Percentiles rank a stretch among this genome's conserved stretches.
phyloP scores from a whole-genome alignment of 2,888 invertebrate species.

The Cremastobaeus sp. region DNA sequence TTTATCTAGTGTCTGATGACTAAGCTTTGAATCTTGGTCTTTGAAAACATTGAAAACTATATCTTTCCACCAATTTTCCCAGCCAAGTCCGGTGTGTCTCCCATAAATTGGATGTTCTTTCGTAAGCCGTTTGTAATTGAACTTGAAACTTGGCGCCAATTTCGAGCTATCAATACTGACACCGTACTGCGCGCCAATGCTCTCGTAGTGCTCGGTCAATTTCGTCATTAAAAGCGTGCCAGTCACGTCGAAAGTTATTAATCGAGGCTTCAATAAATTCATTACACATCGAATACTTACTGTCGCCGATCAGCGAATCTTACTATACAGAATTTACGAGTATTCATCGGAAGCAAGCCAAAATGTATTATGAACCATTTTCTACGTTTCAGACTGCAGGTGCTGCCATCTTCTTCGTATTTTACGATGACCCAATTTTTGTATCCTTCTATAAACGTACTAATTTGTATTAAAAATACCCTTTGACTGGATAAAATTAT shows the following conservation, averaged over 20 bases:
- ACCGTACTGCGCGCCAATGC: conserved; percentile 85
- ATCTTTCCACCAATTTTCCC: conserved; percentile 90
- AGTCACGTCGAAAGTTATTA: conserved; percentile 93
- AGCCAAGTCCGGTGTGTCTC: conserved; percentile 82
- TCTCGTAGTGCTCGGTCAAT: conserved; percentile 82
- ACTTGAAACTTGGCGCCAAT: conserved; percentile 82
- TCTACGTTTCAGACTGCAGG: conserved; percentile 4
- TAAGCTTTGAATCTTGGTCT: conserved; percentile 77
- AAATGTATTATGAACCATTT: conserved; percentile 20
- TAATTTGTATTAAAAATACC: too few species aligned
- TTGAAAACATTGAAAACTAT: conserved; percentile 84
- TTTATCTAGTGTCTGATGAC: conserved; percentile 69
- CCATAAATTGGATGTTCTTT: conserved; percentile 90
- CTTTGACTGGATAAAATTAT: too few species aligned
- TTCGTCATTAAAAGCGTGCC: conserved; percentile 84
- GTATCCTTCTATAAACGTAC: too few species aligned
- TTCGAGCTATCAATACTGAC: conserved; percentile 80
- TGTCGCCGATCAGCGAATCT: not conserved
- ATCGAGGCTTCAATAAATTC: conserved; percentile 80
- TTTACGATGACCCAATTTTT: too few species aligned
- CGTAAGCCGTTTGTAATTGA: conserved; percentile 83
- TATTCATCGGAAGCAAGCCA: conserved; percentile 12
- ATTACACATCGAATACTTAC: conserved; percentile 66
- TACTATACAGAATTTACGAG: conserved; percentile 8
- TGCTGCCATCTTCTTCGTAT: conserved; percentile 12